Percentiles rank a stretch among this genome's conserved stretches.
Conservation (phyloP, 2,797 vertebrate species). For the Pempheris klunzingeri region DNA sequence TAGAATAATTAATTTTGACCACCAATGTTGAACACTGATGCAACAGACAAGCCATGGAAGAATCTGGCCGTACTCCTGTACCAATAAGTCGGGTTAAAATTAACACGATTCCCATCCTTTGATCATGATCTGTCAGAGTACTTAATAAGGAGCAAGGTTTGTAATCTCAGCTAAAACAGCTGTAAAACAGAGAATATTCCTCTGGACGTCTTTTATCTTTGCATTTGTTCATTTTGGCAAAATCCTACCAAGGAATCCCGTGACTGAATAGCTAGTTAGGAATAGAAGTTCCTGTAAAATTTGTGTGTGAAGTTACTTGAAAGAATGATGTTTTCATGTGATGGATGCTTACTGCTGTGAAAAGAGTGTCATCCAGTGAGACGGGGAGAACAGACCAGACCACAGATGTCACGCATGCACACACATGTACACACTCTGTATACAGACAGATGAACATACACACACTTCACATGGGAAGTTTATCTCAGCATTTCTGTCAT, state of each 20-base stretch:
- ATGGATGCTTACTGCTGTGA: neutral
- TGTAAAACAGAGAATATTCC: no score
- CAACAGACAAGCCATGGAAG: no score
- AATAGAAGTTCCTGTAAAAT: neutral
- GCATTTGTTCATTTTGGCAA: no score
- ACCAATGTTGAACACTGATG: no score
- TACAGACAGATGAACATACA: neutral
- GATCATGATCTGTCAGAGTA: neutral
- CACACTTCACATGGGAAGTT: slow-evolving; percentile 4
- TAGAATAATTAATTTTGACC: no score
- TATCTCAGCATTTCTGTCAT: slow-evolving; percentile 47
- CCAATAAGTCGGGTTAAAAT: no score
- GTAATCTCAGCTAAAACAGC: no score
- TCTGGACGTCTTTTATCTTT: no score
- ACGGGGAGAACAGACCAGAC: neutral
- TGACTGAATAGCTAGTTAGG: no score
- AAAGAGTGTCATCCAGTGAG: neutral
- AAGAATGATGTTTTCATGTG: neutral
- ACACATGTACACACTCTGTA: slow-evolving; percentile 7
- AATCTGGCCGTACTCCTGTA: no score
- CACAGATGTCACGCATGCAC: slow-evolving; percentile 1
- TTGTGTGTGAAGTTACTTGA: neutral
- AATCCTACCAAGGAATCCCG: no score
- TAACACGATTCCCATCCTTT: neutral
- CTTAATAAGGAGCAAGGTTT: neutral